A percentile compares a stretch with the other conserved stretches of the same genome.
Evolutionary conservation across 2,888 invertebrate genomes (phyloP).

Genomic region (Polia nebulosa): DNA sequence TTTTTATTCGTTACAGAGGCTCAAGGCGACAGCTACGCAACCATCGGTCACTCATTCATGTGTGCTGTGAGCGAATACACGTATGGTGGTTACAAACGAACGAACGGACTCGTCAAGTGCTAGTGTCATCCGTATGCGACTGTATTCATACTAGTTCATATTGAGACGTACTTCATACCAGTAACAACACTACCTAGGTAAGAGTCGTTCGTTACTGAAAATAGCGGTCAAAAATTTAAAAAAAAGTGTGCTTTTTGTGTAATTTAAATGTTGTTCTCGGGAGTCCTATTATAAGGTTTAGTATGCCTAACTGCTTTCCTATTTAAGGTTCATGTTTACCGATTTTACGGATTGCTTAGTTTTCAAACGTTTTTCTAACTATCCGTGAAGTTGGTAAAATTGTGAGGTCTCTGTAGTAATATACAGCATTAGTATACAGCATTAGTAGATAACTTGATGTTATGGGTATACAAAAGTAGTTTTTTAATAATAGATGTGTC

Average conservation of each 20-base stretch:
- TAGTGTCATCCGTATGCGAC: conserved; percentile 32
- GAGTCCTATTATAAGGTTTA: conserved; percentile 49
- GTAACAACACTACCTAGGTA: conserved; percentile 29
- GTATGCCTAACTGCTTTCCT: conserved; percentile 21
- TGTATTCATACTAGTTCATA: conserved; percentile 30
- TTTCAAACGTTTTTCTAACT: background rate
- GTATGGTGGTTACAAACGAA: conserved; percentile 75
- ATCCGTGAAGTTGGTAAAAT: conserved; percentile 19
- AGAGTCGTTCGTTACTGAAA: conserved; percentile 31
- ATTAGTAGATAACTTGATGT: conserved; percentile 20
- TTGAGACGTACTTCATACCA: conserved; percentile 24
- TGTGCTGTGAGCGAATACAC: conserved; percentile 76
- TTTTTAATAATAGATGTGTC: conserved; percentile 18
- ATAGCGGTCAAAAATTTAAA: conserved; percentile 34
- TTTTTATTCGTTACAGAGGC: conserved; percentile 69
- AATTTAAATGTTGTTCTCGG: conserved; percentile 36
- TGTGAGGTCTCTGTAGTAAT: conserved; percentile 4
- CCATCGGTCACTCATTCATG: conserved; percentile 76
- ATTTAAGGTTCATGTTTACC: background rate
- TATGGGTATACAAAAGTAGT: conserved; percentile 44
- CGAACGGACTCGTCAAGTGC: conserved; percentile 56
- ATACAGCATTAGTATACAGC: too few species aligned
- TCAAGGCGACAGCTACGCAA: conserved; percentile 66
- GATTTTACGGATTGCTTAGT: conserved; percentile 26
- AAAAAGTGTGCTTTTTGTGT: conserved; percentile 47